These are phyloP conservation scores for Drosophila tripunctata DNA, from an alignment of 2,888 invertebrate species.

Conservation along the genomic window DNA sequence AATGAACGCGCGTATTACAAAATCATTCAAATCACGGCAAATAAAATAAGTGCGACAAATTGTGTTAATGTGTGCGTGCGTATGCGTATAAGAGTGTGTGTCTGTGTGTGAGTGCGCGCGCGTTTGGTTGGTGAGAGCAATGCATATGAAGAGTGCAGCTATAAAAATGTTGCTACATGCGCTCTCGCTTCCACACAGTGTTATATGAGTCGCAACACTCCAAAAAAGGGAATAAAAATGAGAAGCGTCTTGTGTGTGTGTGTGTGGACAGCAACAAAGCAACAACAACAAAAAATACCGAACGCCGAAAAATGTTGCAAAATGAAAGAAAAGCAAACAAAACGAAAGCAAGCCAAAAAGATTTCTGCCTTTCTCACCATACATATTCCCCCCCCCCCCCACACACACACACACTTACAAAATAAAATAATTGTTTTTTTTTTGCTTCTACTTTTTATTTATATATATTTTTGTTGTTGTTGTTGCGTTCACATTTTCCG, in stretches of 20 bases:
- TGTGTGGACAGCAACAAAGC: constrained; percentile 51
- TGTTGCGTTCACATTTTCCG: constrained; percentile 57
- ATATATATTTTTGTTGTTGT: constrained; percentile 26
- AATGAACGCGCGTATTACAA: constrained; percentile 77
- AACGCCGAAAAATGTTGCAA: constrained; percentile 78
- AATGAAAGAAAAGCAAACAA: constrained; percentile 71
- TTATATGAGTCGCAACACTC: constrained; percentile 84
- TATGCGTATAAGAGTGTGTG: constrained; percentile 40
- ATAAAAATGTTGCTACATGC: constrained; percentile 61
- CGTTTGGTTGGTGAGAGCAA: constrained; percentile 59
- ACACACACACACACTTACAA: constrained; percentile 20
- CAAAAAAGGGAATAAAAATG: constrained; percentile 84
- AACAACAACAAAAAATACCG: constrained; percentile 63
- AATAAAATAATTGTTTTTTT: constrained; percentile 67
- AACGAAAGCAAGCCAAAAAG: constrained; percentile 55
- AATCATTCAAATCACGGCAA: constrained; percentile 79
- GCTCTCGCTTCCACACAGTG: constrained; percentile 72
- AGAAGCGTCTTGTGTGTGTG: constrained; percentile 77
- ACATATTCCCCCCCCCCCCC: constrained; percentile 15
- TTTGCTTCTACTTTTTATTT: constrained; percentile 47
- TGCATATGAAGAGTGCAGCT: constrained; percentile 75
- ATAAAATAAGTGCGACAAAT: constrained; percentile 76
- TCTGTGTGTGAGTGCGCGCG: constrained; percentile 38
- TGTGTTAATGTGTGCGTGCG: constrained; percentile 48
- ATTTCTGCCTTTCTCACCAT: constrained; percentile 58